These are phyloP conservation scores for Strongylocentrotus purpuratus DNA, from an alignment of 35 echinoderm and acorn worm species.

Conservation along the genomic window DNA sequence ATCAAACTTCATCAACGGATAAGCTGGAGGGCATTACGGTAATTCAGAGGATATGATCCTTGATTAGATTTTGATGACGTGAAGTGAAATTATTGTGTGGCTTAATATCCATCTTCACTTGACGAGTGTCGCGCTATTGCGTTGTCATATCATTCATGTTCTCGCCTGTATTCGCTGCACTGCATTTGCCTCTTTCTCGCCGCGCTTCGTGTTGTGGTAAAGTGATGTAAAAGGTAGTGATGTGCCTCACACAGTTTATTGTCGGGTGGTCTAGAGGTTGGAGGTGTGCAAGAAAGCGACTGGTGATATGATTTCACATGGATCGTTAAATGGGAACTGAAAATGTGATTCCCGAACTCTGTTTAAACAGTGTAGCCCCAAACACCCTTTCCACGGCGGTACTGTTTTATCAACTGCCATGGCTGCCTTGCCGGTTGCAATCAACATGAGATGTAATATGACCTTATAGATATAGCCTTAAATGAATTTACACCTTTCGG, in stretches of 20 bases:
- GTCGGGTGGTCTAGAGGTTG: background rate
- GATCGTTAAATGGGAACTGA: background rate
- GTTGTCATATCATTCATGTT: background rate
- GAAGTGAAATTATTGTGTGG: background rate
- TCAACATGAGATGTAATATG: background rate
- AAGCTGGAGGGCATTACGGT: conserved; percentile 15
- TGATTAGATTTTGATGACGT: conserved; percentile 18
- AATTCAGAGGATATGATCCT: conserved; percentile 11
- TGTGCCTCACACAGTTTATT: background rate
- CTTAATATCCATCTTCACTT: background rate
- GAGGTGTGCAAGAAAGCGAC: background rate
- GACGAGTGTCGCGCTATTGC: background rate
- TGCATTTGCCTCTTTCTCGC: background rate
- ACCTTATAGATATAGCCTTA: background rate
- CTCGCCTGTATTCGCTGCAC: background rate
- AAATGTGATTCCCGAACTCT: background rate
- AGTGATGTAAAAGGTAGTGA: background rate
- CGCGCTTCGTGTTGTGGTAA: background rate
- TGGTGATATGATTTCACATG: background rate
- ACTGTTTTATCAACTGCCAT: background rate
- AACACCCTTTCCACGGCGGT: background rate
- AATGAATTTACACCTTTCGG: conserved; percentile 2
- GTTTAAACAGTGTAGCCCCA: background rate
- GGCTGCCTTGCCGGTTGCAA: background rate
- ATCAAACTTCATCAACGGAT: conserved; percentile 11